These are phyloP conservation scores for Scomber japonicus DNA, from an alignment of 2,113 vertebrate species.

Conservation along the genomic window DNA sequence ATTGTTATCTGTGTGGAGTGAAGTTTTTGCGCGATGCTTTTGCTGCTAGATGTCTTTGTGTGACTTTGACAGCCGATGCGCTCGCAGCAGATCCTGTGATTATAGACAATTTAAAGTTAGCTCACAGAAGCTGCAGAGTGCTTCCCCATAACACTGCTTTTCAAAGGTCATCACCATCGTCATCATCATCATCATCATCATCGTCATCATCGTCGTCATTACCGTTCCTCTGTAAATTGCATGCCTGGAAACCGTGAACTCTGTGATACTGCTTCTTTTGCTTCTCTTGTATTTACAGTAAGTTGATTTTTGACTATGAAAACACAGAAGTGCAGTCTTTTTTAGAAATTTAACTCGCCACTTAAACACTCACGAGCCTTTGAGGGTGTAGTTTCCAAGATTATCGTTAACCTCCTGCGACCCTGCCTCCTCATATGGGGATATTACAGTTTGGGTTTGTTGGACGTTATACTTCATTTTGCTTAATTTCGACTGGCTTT, in stretches of 20 bases:
- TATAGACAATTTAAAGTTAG: constrained; percentile 64
- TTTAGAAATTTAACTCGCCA: not conserved
- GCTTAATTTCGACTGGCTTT: too few species aligned
- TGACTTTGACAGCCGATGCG: constrained; percentile 59
- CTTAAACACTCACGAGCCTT: not conserved
- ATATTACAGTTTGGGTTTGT: too few species aligned
- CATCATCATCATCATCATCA: not conserved
- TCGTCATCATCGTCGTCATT: constrained; percentile 43
- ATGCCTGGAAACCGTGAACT: constrained; percentile 34
- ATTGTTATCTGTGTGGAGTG: constrained; percentile 34
- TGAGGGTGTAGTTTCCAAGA: too few species aligned
- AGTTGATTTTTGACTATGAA: not conserved
- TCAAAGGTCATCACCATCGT: constrained; percentile 55
- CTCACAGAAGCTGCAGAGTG: constrained; percentile 47
- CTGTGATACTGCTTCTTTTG: constrained; percentile 9
- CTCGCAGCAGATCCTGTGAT: constrained; percentile 66
- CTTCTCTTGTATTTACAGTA: constrained; percentile 1
- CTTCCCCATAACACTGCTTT: constrained; percentile 44
- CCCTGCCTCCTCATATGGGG: too few species aligned
- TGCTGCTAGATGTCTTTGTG: constrained; percentile 48
- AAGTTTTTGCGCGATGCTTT: not conserved
- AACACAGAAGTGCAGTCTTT: not conserved
- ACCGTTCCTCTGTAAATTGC: constrained; percentile 45
- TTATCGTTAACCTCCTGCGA: not conserved
- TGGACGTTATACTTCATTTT: too few species aligned